Base-by-base conservation (phyloP, 2,888 invertebrate species). In the Silvanus unidentatus region DNA sequence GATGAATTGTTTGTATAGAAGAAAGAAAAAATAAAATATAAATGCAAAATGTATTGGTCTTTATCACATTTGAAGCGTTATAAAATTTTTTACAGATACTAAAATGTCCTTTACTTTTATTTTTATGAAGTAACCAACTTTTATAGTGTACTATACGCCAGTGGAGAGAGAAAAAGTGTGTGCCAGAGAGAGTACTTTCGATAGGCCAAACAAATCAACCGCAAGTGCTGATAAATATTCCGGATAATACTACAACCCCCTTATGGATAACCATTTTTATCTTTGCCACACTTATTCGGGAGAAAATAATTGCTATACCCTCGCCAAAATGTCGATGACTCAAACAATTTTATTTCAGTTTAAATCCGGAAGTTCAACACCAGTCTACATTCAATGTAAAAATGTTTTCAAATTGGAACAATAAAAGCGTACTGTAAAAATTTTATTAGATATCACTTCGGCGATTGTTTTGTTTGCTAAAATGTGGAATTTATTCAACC, bases 181-280 rank as follows among this genome's bases (percentile, higher is more conserved):
- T n/a, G n/a, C n/a, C n/a, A n/a, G n/a, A n/a, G n/a, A 22, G 22
- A 22, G 22, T 22, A 22, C 8, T 22, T 22, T 22, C 37, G 37
- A 37, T 37, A 37, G 37, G 37, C 16, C 37, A 37, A 37, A 37
- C 37, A 37, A 37, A 37, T 37, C 37, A 37, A 37, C 37, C 37
- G 37, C 37, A 37, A 37, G 37, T 37, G 37, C 37, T 37, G 37
- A 37, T 37, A 37, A 15, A 37, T 37, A 37, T 37, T 37, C 37
- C 15, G 37, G 37, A 37, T 37, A 37, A 37, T 32, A 32, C 32
- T 32, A 32, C 32, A 32, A 32, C 32, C 32, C 22, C 22, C 32
- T 32, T 32, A 32, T 32, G 12, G 32, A 32, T 32, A 12, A 22
- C 22, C 22, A 8, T 22, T 22, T 32, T 32, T 32, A 32, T 32